Base-by-base conservation (phyloP, 2,797 vertebrate species). In the Moxostoma hubbsi region DNA sequence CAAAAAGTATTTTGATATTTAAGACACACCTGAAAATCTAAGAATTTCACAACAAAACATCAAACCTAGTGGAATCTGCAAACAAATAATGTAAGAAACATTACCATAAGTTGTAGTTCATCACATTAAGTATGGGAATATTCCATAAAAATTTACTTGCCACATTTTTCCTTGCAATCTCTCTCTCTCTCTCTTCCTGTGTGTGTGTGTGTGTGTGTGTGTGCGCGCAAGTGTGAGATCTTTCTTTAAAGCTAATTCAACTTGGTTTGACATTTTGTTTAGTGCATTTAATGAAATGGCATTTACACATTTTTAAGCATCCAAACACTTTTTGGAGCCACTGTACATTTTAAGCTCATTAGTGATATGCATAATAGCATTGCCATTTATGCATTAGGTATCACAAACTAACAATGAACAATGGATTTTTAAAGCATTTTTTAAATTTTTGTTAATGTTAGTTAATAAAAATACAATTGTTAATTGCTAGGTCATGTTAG, bases 321-420 rank as follows among this genome's bases (percentile, higher is more conserved):
- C 15, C 5, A 58, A 57, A 49, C 18, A 9, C 11, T 47, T 66
- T 66, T 47, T 57, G 61, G 50, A 3, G 2, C 11, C 24, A 43
- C 4, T 11, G 36, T 57, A 18, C 36, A 75, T 55, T 64, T 45
- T 46, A 63, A 46, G 54, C 55, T 49, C 55, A 72, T 72, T 62
- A 73, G 58, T 0, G 46, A 36, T 12, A 36, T 36, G 36, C 36
- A 36, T 36, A 4, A 36, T 36, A 36, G 36, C 36, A 36, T 36
- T 36, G 36, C 4, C 36, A 36, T 36, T 36, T 36, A 36, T 51
- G 36, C 36, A 36, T 36, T 36, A 36, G 36, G 36, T 36, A 36
- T 36, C 36, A 36, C 36, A 5, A 36, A 36, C 36, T 36, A 36
- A 36, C 36, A 36, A 36, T 36, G 36, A 36, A 36, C 36, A 36